Percentiles rank a stretch among this genome's conserved stretches.
Evolutionary conservation across 2,113 vertebrate species (phyloP).

Genomic region (Alligator mississippiensis): DNA sequence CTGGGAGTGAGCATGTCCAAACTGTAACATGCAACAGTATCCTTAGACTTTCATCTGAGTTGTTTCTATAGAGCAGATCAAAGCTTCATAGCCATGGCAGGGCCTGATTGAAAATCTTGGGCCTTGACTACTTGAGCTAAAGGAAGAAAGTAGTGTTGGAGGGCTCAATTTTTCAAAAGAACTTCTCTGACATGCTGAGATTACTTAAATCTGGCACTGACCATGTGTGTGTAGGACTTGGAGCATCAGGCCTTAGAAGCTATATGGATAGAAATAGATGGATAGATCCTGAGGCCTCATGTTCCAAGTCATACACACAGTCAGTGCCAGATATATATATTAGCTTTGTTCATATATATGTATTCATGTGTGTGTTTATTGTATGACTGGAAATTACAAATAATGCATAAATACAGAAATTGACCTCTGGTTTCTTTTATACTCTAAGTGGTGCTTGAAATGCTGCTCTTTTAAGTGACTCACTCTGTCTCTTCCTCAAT

Average conservation of each 20-base stretch:
- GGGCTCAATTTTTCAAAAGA: not conserved
- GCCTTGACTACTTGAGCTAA: not conserved
- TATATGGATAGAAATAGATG: not conserved
- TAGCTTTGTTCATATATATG: not conserved
- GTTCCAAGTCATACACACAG: not conserved
- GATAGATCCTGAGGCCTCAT: not conserved
- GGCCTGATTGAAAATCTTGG: accelerated
- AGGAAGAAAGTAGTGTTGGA: accelerated
- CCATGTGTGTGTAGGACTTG: not conserved
- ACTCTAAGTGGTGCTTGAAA: not conserved
- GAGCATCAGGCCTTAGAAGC: not conserved
- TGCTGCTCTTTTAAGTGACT: not conserved
- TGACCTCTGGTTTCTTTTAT: not conserved
- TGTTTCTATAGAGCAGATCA: no score
- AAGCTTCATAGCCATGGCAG: not conserved
- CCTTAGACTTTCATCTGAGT: no score
- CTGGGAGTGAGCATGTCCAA: no score
- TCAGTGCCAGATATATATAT: not conserved
- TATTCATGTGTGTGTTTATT: no score
- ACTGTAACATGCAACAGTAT: no score
- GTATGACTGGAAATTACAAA: no score
- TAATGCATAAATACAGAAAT: not conserved
- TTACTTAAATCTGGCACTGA: not conserved
- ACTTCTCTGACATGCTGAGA: not conserved
- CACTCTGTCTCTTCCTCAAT: not conserved